These are phyloP conservation scores for Odontocolon sp. DNA, from an alignment of 2,888 invertebrate species.

Conservation along the genomic window DNA sequence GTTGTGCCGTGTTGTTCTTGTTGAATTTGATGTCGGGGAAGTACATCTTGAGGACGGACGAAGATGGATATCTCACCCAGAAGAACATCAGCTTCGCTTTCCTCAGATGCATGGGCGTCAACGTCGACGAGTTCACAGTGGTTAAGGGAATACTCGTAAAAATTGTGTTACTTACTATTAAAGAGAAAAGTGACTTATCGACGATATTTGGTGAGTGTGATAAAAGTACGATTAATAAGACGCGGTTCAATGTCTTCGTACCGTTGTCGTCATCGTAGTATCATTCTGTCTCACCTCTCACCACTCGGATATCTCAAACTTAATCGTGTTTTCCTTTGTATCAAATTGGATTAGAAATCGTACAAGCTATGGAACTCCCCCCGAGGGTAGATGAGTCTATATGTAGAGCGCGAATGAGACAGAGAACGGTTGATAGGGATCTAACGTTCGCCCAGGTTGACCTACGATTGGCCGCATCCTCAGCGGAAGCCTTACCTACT, in stretches of 20 bases:
- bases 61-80: slow-evolving; percentile 99
- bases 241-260: not conserved
- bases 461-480: slow-evolving; percentile 80
- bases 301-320: slow-evolving; percentile 72
- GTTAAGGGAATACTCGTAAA: slow-evolving; percentile 87
- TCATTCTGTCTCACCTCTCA: slow-evolving; percentile 45
- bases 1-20: slow-evolving; percentile 99
- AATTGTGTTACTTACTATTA: not conserved
- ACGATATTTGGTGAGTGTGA: slow-evolving; percentile 19
- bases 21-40: slow-evolving; percentile 99
- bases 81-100: slow-evolving; percentile 99
- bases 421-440: slow-evolving; percentile 52
- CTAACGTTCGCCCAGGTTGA: slow-evolving; percentile 74
- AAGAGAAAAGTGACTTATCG: not conserved
- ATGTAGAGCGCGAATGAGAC: slow-evolving; percentile 27
- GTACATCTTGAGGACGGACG: slow-evolving; percentile 99
- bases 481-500: slow-evolving; percentile 80
- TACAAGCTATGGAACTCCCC: slow-evolving; percentile 77
- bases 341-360: slow-evolving; percentile 81
- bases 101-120: slow-evolving; percentile 99
- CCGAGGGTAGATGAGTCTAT: slow-evolving; percentile 38
- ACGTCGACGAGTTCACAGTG: slow-evolving; percentile 95
- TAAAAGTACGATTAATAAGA: not conserved
- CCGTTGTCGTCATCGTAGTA: not conserved
- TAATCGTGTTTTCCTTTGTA: slow-evolving; percentile 77